These are phyloP conservation scores for Brenthis hecate DNA, from an alignment of 2,888 invertebrate species.

Conservation along the genomic window DNA sequence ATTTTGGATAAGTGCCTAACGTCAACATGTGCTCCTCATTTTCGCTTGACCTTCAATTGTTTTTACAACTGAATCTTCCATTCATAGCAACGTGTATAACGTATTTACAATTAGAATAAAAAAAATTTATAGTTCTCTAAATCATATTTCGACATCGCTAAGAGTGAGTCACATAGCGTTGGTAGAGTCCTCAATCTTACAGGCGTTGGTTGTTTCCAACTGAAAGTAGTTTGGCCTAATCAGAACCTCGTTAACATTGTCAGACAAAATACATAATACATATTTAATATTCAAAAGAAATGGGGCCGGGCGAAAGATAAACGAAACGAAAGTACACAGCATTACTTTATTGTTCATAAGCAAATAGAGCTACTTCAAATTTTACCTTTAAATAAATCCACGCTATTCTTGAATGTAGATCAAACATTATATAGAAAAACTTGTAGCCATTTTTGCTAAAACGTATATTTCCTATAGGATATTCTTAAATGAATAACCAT, in stretches of 20 bases:
- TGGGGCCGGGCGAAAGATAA: slow-evolving; percentile 6
- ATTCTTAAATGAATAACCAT: too few species aligned
- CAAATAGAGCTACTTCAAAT: slow-evolving; percentile 6
- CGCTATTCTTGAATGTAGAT: too few species aligned
- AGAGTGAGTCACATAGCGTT: slow-evolving; percentile 38
- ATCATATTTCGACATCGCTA: slow-evolving; percentile 35
- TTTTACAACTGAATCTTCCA: slow-evolving; percentile 26
- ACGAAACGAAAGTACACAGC: slow-evolving; percentile 3
- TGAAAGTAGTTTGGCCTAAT: slow-evolving; percentile 48
- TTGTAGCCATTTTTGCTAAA: too few species aligned
- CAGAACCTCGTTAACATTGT: slow-evolving; percentile 47
- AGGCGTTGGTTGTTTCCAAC: slow-evolving; percentile 40
- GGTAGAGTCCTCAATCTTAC: slow-evolving; percentile 33
- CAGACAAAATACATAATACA: slow-evolving; percentile 33
- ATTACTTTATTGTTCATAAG: slow-evolving; percentile 7
- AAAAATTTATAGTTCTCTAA: slow-evolving; percentile 32
- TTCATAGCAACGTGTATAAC: slow-evolving; percentile 20
- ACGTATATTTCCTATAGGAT: too few species aligned
- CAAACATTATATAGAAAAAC: too few species aligned
- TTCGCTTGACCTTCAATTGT: slow-evolving; percentile 39
- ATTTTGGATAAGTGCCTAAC: slow-evolving; percentile 41
- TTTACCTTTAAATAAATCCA: too few species aligned
- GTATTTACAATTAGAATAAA: slow-evolving; percentile 31
- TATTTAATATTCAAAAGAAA: slow-evolving; percentile 20
- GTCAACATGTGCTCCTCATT: slow-evolving; percentile 5